A percentile compares a stretch with the other conserved stretches of the same genome.
Evolutionary conservation across 2,888 invertebrate genomes (phyloP).

Genomic region (Papilio protenor): DNA sequence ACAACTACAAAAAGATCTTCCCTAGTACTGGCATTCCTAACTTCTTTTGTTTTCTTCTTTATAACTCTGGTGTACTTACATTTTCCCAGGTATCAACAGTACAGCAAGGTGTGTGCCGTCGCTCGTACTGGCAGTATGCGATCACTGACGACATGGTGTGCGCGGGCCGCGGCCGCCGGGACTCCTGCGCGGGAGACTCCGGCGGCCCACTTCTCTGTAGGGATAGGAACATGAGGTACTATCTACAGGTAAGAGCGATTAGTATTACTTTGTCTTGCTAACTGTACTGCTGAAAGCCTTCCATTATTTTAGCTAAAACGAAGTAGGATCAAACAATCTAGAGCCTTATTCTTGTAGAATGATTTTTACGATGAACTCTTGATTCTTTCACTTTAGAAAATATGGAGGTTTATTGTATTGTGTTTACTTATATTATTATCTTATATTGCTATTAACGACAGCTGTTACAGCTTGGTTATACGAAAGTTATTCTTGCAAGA

Average conservation of each 20-base stretch:
- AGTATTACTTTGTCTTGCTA: background rate
- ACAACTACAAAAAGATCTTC: no score
- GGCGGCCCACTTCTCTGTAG: slow-evolving; percentile 84
- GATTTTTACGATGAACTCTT: no score
- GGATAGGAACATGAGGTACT: slow-evolving; percentile 86
- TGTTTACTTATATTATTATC: no score
- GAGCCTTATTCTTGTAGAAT: no score
- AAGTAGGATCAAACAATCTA: no score
- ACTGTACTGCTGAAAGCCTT: background rate
- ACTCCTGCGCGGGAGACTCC: slow-evolving; percentile 96
- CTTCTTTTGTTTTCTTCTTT: background rate
- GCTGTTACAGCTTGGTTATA: no score
- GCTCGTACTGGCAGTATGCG: slow-evolving; percentile 92
- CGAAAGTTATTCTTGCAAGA: no score
- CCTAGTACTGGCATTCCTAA: background rate
- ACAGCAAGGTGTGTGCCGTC: slow-evolving; percentile 89
- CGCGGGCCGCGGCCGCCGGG: slow-evolving; percentile 94
- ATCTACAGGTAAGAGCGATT: slow-evolving; percentile 66
- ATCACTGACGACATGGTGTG: slow-evolving; percentile 97
- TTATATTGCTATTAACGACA: no score
- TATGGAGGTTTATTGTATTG: no score
- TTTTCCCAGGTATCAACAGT: slow-evolving; percentile 91
- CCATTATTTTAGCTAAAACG: background rate
- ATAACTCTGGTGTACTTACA: background rate
- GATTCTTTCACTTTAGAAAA: no score